These are phyloP conservation scores for Chrysoperla carnea DNA, from an alignment of 1,140 invertebrate genomes.

Conservation along the genomic window DNA sequence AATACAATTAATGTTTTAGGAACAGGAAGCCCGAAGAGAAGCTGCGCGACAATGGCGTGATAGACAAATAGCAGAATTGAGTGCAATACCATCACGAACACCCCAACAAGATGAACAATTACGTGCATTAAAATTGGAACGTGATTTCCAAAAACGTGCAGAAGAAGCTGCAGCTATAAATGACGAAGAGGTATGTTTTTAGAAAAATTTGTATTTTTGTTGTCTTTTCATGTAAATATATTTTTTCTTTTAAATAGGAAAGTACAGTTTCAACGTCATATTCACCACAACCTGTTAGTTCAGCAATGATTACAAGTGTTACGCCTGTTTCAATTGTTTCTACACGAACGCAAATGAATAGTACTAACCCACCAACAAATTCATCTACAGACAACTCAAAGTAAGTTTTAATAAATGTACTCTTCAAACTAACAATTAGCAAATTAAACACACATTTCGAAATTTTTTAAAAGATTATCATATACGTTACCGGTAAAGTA, in stretches of 20 bases:
- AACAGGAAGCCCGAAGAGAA: constrained; percentile 48
- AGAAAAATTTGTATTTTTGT: neutral
- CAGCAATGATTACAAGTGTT: neutral
- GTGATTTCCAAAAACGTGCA: constrained; percentile 75
- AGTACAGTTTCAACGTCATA: neutral
- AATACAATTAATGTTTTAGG: constrained; percentile 17
- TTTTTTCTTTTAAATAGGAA: neutral
- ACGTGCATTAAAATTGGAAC: constrained; percentile 62
- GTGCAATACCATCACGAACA: constrained; percentile 43
- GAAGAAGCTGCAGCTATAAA: constrained; percentile 56
- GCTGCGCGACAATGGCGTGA: constrained; percentile 56
- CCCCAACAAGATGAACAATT: constrained; percentile 74
- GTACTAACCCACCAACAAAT: too few species aligned
- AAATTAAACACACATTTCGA: too few species aligned
- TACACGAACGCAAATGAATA: neutral
- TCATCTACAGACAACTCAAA: too few species aligned
- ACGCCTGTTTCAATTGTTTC: neutral
- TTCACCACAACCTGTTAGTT: neutral
- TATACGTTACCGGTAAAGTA: too few species aligned
- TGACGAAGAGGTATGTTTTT: constrained; percentile 43
- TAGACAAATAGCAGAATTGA: constrained; percentile 65
- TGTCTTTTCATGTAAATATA: neutral
- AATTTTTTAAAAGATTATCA: too few species aligned
- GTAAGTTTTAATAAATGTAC: too few species aligned
- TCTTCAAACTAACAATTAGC: too few species aligned